Base-by-base conservation (phyloP, 2,113 vertebrate genomes). In the Calyptommatus sinebrachiatus region DNA sequence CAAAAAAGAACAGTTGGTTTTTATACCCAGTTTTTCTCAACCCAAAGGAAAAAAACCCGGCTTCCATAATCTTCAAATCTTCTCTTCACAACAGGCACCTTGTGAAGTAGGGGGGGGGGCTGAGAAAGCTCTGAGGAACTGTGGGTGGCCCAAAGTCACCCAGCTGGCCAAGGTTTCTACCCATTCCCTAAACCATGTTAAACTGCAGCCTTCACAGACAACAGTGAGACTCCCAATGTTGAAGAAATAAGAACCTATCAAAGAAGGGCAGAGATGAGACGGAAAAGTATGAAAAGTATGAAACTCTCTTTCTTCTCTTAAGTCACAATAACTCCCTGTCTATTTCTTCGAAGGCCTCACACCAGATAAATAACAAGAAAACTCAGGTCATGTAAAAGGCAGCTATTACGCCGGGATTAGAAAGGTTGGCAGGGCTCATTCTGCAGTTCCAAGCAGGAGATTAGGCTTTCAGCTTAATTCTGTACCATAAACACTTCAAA, bases 241-340 rank as follows among this genome's bases (percentile, higher is more conserved):
- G 35, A 41, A 57, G 65, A 18, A 5, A 0, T 0, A 57, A 77
- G 53, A 24, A 26, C 4, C 11, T 66, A 16, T 20, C 57, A 24
- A 21, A 46, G 62, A 50, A 50, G 22, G 46, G 48, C 41, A 76
- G 75, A 73, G 45, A 80, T 6, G 8, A 5, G 28, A 0, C 0
- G 35, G 29, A 53, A 72, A 62, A 1, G 1, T 18, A 22, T 9
- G 29, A 53, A 72, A 62, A 1, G 1, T 18, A 22, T 9, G 0
- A 24, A 3, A 73, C 29, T 53, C 18, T 61, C 70, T 18, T 20
- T 84, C 72, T 26, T 60, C 4, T 60, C 69, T 48, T 65, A 45
- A 14, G 26, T 22, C 35, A 77, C 1, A 83, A 18, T n/a, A 10
- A 16, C 57, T 28, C 18, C 68, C 28, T 4, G 11, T 75, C 65